Evolutionary conservation across 2,888 invertebrate species (phyloP), one percentile per base, ranked within the genome.

Genomic region (Dioctria linearis): DNA sequence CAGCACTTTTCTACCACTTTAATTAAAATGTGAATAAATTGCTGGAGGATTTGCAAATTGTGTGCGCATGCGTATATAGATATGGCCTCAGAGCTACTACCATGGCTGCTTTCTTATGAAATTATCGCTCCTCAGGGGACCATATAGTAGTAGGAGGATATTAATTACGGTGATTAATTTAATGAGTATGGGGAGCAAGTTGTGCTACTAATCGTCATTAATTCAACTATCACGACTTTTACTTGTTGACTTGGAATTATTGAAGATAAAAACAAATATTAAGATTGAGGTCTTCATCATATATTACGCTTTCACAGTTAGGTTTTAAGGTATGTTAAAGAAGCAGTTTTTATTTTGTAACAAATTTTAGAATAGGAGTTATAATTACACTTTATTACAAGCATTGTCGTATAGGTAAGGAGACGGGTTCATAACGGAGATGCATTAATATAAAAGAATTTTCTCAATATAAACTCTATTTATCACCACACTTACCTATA

Each of bases 101-200:
- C 39, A 37, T 11, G 54, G 71, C 51, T 71, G 51, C 71, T n/a
- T 13, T 39, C 51, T 46, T 54, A 39, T 54, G 71, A 51, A 71
- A 8, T 37, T 11, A 51, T 39, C 40, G 39, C 71, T 71, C 71
- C 13, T 42, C 71, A 46, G 51, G 71, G 51, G 51, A 54, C 51
- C 71, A 13, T 4, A 71, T 71, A 71, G 71, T 71, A 71, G 71
- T 71, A 71, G 71, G 71, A 71, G 71, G 71, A 71, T 71, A 71
- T 71, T 71, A 71, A 71, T 71, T 71, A 71, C n/a, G 54, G 71
- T 71, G 71, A 71, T 71, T 71, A 49, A 71, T 71, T 71, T 71
- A 71, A 71, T 71, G 71, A 54, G 71, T 71, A 71, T 40, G 71
- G 40, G 71, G 54, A 71, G 71, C 71, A 51, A 54, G 71, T 54